phyloP scores from a whole-genome alignment of 2,797 vertebrate genomes.

The Danio aesculapii region DNA sequence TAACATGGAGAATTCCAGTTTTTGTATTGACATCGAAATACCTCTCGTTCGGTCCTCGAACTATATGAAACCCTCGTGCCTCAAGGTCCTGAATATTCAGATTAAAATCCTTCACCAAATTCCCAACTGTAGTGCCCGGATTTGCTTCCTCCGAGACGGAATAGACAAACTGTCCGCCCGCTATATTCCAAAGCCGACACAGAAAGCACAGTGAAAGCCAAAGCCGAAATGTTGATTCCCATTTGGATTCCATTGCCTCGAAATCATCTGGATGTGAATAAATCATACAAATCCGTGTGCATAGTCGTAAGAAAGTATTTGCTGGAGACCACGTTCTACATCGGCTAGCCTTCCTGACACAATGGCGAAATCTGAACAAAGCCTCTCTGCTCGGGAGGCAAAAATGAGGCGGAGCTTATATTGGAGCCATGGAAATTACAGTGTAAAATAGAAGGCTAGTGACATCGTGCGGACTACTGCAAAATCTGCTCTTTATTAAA shows the following conservation, averaged over 20 bases:
- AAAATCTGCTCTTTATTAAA: too few relatives aligned
- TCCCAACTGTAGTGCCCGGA: slow-evolving; percentile 77
- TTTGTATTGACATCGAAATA: slow-evolving; percentile 65
- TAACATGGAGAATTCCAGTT: slow-evolving; percentile 59
- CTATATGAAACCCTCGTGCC: slow-evolving; percentile 73
- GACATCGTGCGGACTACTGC: slow-evolving; percentile 50
- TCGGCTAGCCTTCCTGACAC: slow-evolving; percentile 19
- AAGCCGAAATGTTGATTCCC: background rate
- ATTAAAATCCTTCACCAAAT: slow-evolving; percentile 79
- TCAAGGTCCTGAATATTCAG: slow-evolving; percentile 72
- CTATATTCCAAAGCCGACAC: slow-evolving; percentile 58
- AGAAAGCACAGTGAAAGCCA: slow-evolving; percentile 30
- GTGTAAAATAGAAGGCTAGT: slow-evolving; percentile 10
- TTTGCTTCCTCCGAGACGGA: slow-evolving; percentile 76
- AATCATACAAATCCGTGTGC: slow-evolving; percentile 6
- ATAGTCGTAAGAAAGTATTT: background rate
- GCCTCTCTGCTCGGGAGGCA: slow-evolving; percentile 19
- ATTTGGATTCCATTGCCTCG: slow-evolving; percentile 28
- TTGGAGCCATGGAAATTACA: background rate
- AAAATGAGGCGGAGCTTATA: slow-evolving; percentile 50
- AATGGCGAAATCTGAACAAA: slow-evolving; percentile 57
- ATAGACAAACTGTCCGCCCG: slow-evolving; percentile 74
- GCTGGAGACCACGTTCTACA: background rate
- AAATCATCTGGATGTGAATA: background rate
- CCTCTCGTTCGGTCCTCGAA: slow-evolving; percentile 59